Evolutionary conservation across 2,888 invertebrate genomes (phyloP).

Genomic region (Mesodorylaimus sp.): DNA sequence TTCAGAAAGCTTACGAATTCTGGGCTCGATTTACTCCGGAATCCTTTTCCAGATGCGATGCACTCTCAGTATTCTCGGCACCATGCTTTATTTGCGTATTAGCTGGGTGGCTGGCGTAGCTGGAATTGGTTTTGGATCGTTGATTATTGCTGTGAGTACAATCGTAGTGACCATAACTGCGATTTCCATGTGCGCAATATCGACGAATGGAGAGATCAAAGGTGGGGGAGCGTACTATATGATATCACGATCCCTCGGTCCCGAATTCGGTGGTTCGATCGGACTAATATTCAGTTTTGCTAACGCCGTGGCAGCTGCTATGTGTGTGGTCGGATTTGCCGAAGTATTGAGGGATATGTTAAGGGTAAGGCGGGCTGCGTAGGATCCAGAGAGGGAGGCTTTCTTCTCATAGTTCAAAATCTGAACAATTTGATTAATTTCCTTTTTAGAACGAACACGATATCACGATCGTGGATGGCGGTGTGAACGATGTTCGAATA

Average conservation of each 20-base stretch:
- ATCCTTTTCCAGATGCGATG: conserved; percentile 43
- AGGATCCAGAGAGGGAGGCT: conserved; percentile 40
- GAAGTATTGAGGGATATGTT: conserved; percentile 50
- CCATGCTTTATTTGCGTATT: conserved; percentile 88
- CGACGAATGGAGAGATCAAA: conserved; percentile 94
- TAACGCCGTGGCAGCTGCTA: conserved; percentile 82
- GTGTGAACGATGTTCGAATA: conserved; percentile 21
- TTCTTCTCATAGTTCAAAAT: conserved; percentile 37
- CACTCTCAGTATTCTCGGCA: conserved; percentile 93
- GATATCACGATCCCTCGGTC: conserved; percentile 69
- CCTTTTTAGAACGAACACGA: background rate
- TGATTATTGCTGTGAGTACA: conserved; percentile 17
- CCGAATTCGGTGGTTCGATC: conserved; percentile 86
- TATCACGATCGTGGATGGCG: conserved; percentile 18
- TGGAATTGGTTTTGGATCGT: conserved; percentile 37
- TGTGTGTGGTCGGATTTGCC: conserved; percentile 95
- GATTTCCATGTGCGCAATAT: conserved; percentile 89
- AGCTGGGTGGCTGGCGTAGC: conserved; percentile 94
- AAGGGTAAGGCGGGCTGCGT: conserved; percentile 19
- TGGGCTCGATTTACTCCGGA: no score
- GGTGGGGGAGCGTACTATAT: conserved; percentile 97
- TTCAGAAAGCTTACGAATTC: background rate
- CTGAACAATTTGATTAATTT: conserved; percentile 2
- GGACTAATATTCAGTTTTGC: conserved; percentile 94
- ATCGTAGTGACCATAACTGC: conserved; percentile 60